Percentiles rank a stretch among this genome's conserved stretches.
Evolutionary conservation across 2,113 vertebrate genomes (phyloP).

Genomic region (Collichthys lucidus): DNA sequence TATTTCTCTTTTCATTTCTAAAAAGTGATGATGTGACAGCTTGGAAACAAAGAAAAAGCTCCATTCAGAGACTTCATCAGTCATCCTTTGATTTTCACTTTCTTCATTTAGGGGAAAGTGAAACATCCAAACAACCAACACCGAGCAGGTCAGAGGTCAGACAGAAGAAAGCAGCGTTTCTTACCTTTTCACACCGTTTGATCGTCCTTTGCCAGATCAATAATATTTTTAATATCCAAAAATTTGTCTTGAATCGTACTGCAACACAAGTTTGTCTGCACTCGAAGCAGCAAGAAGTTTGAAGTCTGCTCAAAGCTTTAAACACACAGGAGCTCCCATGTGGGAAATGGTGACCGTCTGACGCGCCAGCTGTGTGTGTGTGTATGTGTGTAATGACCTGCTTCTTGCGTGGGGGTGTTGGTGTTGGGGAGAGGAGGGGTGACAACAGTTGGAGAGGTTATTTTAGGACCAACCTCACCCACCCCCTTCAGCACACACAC

Average conservation of each 20-base stretch:
- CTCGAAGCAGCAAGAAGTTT: not conserved
- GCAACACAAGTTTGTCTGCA: not conserved
- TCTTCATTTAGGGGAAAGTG: not conserved
- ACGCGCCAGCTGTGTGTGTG: slow-evolving; percentile 27
- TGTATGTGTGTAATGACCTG: slow-evolving; percentile 65
- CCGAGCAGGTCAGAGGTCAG: not conserved
- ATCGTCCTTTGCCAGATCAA: not conserved
- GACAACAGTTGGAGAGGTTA: slow-evolving; percentile 79
- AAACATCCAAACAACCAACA: not conserved
- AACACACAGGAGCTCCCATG: slow-evolving; percentile 36
- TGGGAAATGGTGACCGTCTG: slow-evolving; percentile 28
- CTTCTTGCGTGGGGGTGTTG: slow-evolving; percentile 50
- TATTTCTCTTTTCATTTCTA: not conserved
- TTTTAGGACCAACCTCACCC: slow-evolving; percentile 66
- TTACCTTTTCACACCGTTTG: slow-evolving; percentile 1
- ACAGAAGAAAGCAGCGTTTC: not conserved
- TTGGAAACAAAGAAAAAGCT: not conserved
- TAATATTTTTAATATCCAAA: not conserved
- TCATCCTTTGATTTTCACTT: not conserved
- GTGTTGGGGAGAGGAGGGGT: slow-evolving; percentile 51
- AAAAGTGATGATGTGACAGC: not conserved
- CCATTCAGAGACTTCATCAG: too few species aligned
- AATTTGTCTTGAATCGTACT: not conserved
- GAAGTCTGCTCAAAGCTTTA: not conserved
- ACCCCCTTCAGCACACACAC: slow-evolving; percentile 2